Evolutionary conservation across 2,888 invertebrate genomes (phyloP), one percentile per base, ranked within the genome.

Genomic region (Ormia ochracea): DNA sequence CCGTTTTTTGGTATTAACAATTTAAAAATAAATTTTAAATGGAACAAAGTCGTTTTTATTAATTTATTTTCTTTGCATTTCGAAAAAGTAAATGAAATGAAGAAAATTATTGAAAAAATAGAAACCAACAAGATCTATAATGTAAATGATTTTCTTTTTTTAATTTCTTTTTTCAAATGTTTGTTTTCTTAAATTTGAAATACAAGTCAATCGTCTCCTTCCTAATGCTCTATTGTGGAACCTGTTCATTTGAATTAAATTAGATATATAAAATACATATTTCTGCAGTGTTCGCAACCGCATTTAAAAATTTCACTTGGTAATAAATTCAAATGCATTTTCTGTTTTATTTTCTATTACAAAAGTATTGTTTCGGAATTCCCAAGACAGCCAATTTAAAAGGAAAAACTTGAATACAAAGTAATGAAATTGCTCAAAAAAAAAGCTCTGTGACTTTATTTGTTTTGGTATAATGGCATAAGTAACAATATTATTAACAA

Each of bases 331-430:
- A 36, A 69, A 36, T 56, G 21, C 2, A 21, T 38, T 2, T 10
- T 45, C n/a, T 50, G 3, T 41, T 54, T 54, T 26, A 17, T 72
- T 12, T 28, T 50, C 38, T 14, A 2, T n/a, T 36, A 48, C 12
- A 45, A 73, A 73, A 63, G 26, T 73, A 73, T 74, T n/a, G n/a
- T n/a, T 65, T 65, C 65, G 73, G 73, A 65, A 74, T 58, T 74
- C 56, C 73, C 73, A 26, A 74, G 48, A 28, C 26, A 45, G 3
- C n/a, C 19, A 19, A 26, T 38, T 28, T 48, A 74, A 74, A 74
- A 65, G 73, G 73, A 65, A 74, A 65, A 65, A 14, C 41, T 41
- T 31, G 17, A 52, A 50, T 17, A 52, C 70, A 52, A 28, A 61
- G 59, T 61, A 28, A 19, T 17, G 14, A 28, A 56, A 14, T 36